Conservation (phyloP, 1,140 invertebrate genomes). For the Papilio dardanus region DNA sequence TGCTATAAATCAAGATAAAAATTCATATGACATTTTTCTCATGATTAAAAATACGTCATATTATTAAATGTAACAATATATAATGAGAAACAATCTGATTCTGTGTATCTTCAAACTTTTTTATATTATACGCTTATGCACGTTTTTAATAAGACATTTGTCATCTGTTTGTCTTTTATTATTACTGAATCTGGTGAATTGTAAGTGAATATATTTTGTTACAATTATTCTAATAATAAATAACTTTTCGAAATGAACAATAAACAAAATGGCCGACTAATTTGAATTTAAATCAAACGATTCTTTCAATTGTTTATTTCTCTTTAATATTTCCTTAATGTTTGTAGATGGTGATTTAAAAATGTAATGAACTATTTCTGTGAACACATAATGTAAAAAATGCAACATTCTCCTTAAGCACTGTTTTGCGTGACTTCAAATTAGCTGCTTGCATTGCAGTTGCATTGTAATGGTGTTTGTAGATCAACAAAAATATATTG, state of each 20-base stretch:
- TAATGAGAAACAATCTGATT: too few species aligned
- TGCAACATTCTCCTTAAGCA: slow-evolving; percentile 57
- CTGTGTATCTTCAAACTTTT: too few species aligned
- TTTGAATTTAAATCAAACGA: neutral
- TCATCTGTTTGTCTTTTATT: too few species aligned
- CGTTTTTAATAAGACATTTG: too few species aligned
- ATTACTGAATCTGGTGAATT: too few species aligned
- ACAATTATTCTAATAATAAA: too few species aligned
- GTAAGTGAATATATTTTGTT: too few species aligned
- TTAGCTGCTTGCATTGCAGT: slow-evolving; percentile 54
- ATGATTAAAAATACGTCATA: neutral
- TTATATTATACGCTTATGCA: too few species aligned
- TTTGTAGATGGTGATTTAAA: slow-evolving; percentile 45
- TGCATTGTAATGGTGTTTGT: slow-evolving; percentile 53
- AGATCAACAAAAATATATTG: slow-evolving; percentile 29
- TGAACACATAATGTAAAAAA: slow-evolving; percentile 52
- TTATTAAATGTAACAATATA: too few species aligned
- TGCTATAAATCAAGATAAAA: neutral
- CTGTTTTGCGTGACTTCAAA: slow-evolving; percentile 60
- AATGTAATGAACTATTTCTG: slow-evolving; percentile 55
- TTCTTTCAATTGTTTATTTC: neutral
- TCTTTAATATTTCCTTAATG: slow-evolving; percentile 29
- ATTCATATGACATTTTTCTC: neutral
- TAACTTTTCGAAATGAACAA: too few species aligned
- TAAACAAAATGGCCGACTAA: slow-evolving; percentile 1